Conservation (phyloP, 2,113 vertebrate genomes). For the cattle (Bos taurus) region DNA sequence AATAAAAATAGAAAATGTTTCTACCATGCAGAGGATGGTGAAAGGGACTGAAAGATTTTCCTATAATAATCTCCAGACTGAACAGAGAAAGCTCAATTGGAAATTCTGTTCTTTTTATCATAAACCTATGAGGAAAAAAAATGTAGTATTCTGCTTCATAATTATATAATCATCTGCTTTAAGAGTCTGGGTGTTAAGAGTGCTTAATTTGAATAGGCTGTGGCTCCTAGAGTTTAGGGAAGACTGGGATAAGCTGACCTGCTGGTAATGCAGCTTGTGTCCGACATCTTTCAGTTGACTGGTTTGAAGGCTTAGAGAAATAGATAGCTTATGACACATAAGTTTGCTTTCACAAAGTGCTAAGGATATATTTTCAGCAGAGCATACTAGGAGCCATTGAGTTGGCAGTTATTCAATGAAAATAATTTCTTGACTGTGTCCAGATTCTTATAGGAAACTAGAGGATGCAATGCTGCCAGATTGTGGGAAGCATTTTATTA, state of each 20-base stretch:
- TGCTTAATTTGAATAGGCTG: neutral
- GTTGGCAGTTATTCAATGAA: neutral
- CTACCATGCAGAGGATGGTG: neutral
- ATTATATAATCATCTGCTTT: constrained; percentile 3
- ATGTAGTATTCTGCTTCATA: neutral
- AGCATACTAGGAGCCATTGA: neutral
- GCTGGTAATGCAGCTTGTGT: neutral
- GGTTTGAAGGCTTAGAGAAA: neutral
- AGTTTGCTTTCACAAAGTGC: neutral
- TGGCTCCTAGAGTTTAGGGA: neutral
- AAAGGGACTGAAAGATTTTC: neutral
- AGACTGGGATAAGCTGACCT: neutral
- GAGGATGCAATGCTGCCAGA: neutral
- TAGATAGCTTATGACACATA: neutral
- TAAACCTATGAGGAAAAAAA: neutral
- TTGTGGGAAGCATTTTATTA: neutral
- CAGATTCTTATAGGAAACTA: neutral
- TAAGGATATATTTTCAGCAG: neutral
- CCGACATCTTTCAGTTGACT: neutral
- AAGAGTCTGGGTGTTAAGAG: neutral
- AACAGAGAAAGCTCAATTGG: constrained; percentile 24
- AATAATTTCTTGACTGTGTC: neutral
- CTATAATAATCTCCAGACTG: constrained; percentile 4
- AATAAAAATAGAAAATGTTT: constrained; percentile 22
- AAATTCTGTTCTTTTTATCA: neutral